Base-by-base conservation (phyloP, 2,797 vertebrate genomes). In the Chelmon rostratus region DNA sequence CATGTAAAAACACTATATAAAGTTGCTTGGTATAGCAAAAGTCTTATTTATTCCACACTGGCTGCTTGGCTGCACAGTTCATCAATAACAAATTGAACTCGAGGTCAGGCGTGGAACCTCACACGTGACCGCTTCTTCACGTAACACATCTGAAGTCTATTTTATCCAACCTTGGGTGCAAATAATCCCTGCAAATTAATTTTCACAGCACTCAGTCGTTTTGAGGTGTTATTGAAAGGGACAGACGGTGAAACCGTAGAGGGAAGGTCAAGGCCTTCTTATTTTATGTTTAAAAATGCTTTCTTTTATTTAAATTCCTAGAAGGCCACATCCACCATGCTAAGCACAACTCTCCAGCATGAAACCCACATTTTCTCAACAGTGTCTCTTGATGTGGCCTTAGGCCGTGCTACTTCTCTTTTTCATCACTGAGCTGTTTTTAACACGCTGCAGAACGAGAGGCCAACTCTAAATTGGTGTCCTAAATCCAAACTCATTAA, bases 401-500 rank as follows among this genome's bases (percentile, higher is more conserved):
- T 38, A 82, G 83, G 89, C 82, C 37, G 42, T 44, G 78, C 71
- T 83, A 67, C 78, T 73, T 82, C 74, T 81, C 38, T 66, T 85
- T 83, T 72, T 81, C 74, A 88, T 90, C 79, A 77, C 68, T 8
- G 68, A 82, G 81, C 84, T 79, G 66, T 81, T 89, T 87, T 82
- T 83, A 86, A 82, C 74, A n/a, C 50, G 23, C 46, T 57, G 58
- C 16, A 8, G 11, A 85, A 78, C 73, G 56, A 83, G 78, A 88
- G 78, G 78, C 76, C 8, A 31, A 78, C 71, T 90, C 73, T 31
- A 89, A 91, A 92, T 90, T 84, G 86, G 86, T 88, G 73, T 84
- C 87, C 87, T 80, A 76, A 84, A 90, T 87, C 84, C 87, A 90
- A 85, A 90, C 75, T 89, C 85, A 89, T 92, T 88, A 91, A 86